Conservation (phyloP, 2,888 invertebrate genomes). For the Apoderus coryli region DNA sequence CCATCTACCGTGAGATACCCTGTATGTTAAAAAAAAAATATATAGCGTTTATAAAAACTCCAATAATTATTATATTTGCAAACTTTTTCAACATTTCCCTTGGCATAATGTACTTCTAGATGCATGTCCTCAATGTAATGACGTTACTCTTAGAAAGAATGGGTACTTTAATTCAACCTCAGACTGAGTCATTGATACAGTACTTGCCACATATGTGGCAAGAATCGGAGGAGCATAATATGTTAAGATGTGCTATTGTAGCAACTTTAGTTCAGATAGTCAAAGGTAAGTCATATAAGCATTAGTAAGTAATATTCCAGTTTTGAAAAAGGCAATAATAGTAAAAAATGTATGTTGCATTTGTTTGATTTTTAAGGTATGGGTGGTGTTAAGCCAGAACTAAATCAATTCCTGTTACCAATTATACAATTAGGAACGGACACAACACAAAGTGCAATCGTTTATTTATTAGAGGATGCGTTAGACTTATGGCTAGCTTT, state of each 20-base stretch:
- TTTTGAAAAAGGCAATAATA: too few species aligned
- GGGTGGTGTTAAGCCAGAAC: conserved; percentile 33
- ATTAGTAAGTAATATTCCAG: too few species aligned
- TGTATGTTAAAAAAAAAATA: too few species aligned
- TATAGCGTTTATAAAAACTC: too few species aligned
- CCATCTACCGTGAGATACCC: too few species aligned
- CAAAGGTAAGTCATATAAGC: too few species aligned
- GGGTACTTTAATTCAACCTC: conserved; percentile 57
- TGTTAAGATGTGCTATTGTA: conserved; percentile 83
- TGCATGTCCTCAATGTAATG: conserved; percentile 82
- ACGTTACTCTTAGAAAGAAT: conserved; percentile 81
- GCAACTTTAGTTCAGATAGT: conserved; percentile 73
- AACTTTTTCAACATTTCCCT: conserved; percentile 8
- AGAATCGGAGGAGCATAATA: conserved; percentile 73
- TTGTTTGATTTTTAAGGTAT: too few species aligned
- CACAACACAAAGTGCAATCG: conserved; percentile 61
- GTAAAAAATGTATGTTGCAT: too few species aligned
- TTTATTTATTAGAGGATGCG: conserved; percentile 86
- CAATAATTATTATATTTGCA: too few species aligned
- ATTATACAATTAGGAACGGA: conserved; percentile 66
- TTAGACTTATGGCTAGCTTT: conserved; percentile 79
- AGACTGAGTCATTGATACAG: conserved; percentile 54
- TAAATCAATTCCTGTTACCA: conserved; percentile 48
- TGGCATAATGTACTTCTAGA: too few species aligned
- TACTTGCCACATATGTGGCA: conserved; percentile 83